These are phyloP conservation scores for Lepus oiostolus DNA, from an alignment of 2,797 vertebrate species.

Conservation along the genomic window DNA sequence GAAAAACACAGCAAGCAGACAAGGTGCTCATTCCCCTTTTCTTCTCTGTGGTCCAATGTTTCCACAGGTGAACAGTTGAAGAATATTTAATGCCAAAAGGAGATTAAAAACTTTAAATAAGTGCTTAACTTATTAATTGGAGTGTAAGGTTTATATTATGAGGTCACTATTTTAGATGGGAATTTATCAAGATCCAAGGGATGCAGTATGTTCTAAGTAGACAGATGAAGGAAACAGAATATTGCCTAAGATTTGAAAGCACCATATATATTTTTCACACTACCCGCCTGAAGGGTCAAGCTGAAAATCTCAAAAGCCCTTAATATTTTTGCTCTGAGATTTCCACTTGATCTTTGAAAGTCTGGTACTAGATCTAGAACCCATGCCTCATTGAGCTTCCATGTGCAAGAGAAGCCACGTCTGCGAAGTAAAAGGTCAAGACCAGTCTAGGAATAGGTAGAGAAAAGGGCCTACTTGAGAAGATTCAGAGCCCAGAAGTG, in stretches of 20 bases:
- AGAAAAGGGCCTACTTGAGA: background rate
- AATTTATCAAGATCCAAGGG: slow-evolving; percentile 51
- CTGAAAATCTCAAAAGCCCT: slow-evolving; percentile 19
- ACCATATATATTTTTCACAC: slow-evolving; percentile 8
- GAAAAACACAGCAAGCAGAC: background rate
- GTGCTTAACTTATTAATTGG: background rate
- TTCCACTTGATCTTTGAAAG: background rate
- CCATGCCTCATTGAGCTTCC: background rate
- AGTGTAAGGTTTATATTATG: background rate
- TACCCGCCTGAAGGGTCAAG: background rate
- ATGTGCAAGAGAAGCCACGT: background rate
- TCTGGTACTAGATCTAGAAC: background rate
- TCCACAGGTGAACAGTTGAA: slow-evolving; percentile 8
- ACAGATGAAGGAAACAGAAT: background rate
- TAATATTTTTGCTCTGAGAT: background rate
- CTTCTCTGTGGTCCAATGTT: background rate
- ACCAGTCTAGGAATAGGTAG: background rate
- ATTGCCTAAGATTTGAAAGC: background rate
- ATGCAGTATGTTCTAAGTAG: background rate
- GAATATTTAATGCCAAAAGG: background rate
- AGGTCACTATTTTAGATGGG: background rate
- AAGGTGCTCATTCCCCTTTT: background rate
- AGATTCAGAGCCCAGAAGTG: background rate
- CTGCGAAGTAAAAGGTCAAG: slow-evolving; percentile 5
- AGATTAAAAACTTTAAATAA: slow-evolving; percentile 17